A percentile compares a stretch with the other conserved stretches of the same genome.
Evolutionary conservation across 2,113 vertebrate species (phyloP).

Genomic region (Xiphophorus hellerii): DNA sequence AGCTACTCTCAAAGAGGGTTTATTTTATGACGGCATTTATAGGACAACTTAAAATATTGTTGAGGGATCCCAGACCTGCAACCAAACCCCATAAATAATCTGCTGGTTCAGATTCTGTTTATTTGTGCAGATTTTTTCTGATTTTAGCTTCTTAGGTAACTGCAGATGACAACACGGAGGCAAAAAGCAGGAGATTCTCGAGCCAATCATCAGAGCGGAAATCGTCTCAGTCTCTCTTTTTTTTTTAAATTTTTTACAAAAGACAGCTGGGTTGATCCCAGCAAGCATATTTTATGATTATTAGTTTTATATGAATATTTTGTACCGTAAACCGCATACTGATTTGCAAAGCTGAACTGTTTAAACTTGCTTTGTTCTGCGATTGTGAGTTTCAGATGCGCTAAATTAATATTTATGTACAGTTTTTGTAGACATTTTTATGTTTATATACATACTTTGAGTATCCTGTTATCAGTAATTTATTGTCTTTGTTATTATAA

Average conservation of each 20-base stretch:
- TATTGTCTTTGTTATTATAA: slow-evolving; percentile 58
- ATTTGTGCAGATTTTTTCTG: slow-evolving; percentile 3
- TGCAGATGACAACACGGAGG: background rate
- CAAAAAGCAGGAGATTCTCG: background rate
- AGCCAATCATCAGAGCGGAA: background rate
- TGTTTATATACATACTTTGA: slow-evolving; percentile 11
- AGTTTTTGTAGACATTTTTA: slow-evolving; percentile 46
- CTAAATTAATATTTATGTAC: slow-evolving; percentile 73
- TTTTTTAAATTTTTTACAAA: slow-evolving; percentile 25
- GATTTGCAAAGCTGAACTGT: slow-evolving; percentile 36
- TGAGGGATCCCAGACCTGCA: background rate
- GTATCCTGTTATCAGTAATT: slow-evolving; percentile 50
- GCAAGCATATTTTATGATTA: slow-evolving; percentile 35
- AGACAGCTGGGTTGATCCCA: slow-evolving; percentile 57
- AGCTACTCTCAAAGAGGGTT: background rate
- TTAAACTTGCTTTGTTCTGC: slow-evolving; percentile 35
- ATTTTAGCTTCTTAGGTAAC: background rate
- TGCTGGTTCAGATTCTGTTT: slow-evolving; percentile 74
- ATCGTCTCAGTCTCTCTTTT: background rate
- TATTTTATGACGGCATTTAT: background rate
- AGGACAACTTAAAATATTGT: background rate
- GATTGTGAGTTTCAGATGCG: slow-evolving; percentile 29
- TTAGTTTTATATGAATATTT: slow-evolving; percentile 40
- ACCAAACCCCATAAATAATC: slow-evolving; percentile 34
- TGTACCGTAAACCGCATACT: slow-evolving; percentile 29